Evolutionary conservation across 2,888 invertebrate species (phyloP).

Genomic region (Erynnis tages): DNA sequence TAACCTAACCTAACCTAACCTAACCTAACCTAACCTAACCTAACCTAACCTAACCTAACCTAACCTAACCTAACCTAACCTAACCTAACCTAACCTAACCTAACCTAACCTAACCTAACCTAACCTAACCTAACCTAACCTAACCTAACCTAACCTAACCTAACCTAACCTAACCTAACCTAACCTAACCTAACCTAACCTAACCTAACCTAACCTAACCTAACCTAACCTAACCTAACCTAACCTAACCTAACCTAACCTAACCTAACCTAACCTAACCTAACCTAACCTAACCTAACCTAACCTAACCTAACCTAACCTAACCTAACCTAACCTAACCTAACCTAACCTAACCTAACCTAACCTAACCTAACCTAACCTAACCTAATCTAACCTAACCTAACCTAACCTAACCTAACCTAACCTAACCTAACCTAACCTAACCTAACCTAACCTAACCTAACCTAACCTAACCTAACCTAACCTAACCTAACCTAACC

Average conservation of each 20-base stretch:
- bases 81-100: slow-evolving; percentile 23
- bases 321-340: slow-evolving; percentile 18
- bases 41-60: slow-evolving; percentile 27
- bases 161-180: slow-evolving; percentile 15
- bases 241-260: slow-evolving; percentile 23
- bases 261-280: slow-evolving; percentile 16
- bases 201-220: slow-evolving; percentile 20
- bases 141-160: slow-evolving; percentile 22
- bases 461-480: slow-evolving; percentile 30
- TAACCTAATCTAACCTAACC: slow-evolving; percentile 30
- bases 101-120: slow-evolving; percentile 27
- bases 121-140: slow-evolving; percentile 21
- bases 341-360: slow-evolving; percentile 17
- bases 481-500: slow-evolving; percentile 27
- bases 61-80: slow-evolving; percentile 26
- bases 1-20: slow-evolving; percentile 23
- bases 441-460: slow-evolving; percentile 30
- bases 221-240: slow-evolving; percentile 25
- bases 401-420: slow-evolving; percentile 24
- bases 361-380: slow-evolving; percentile 30
- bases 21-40: slow-evolving; percentile 27
- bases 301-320: slow-evolving; percentile 22
- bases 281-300: slow-evolving; percentile 19
- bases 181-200: slow-evolving; percentile 20
- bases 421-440: slow-evolving; percentile 27